Conservation (phyloP, 2,888 invertebrate genomes). For the Myopa testacea region DNA sequence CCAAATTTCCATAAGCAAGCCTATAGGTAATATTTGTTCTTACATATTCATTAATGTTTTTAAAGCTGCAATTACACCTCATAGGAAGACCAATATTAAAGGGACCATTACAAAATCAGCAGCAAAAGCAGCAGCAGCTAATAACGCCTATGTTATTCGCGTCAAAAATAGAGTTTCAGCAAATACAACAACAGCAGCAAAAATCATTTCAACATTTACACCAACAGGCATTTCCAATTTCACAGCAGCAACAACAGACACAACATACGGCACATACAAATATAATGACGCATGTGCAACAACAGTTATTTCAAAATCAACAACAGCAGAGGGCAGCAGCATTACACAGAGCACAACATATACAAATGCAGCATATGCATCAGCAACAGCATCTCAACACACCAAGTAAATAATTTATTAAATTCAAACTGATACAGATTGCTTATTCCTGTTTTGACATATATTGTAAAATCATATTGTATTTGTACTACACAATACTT, state of each 20-base stretch:
- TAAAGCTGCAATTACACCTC: slow-evolving; percentile 7
- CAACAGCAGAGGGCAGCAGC: slow-evolving; percentile 56
- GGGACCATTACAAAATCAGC: slow-evolving; percentile 54
- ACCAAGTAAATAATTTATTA: slow-evolving; percentile 10
- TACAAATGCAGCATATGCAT: slow-evolving; percentile 58
- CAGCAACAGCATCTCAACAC: slow-evolving; percentile 45
- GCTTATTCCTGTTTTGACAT: neutral
- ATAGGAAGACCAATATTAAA: slow-evolving; percentile 67
- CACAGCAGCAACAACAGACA: slow-evolving; percentile 54
- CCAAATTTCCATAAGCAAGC: slow-evolving; percentile 50
- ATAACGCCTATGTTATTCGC: slow-evolving; percentile 53
- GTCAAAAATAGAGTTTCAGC: slow-evolving; percentile 60
- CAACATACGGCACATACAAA: slow-evolving; percentile 54
- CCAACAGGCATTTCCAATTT: slow-evolving; percentile 43
- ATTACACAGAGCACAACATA: slow-evolving; percentile 58
- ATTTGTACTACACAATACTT: neutral
- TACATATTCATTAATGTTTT: slow-evolving; percentile 2
- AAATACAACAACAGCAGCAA: slow-evolving; percentile 57
- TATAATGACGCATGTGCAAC: slow-evolving; percentile 57
- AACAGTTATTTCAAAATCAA: slow-evolving; percentile 60
- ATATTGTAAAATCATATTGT: neutral
- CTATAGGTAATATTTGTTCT: slow-evolving; percentile 53
- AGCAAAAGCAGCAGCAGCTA: slow-evolving; percentile 42
- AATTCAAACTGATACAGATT: neutral
- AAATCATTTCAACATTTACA: slow-evolving; percentile 50